Evolutionary conservation across 2,888 invertebrate species (phyloP).

Genomic region (Spisula solida): DNA sequence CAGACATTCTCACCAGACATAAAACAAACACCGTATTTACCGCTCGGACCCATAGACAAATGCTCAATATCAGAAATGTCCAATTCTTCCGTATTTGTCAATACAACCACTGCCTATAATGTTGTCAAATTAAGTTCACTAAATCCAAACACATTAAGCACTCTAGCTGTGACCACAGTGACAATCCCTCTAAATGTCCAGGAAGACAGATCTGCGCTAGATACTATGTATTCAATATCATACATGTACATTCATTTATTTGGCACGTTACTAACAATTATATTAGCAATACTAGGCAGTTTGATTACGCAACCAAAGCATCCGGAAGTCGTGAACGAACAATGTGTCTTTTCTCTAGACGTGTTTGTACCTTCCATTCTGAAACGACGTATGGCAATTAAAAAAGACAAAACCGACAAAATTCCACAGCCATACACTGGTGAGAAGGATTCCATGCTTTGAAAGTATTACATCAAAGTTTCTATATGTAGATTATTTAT

Average conservation of each 20-base stretch:
- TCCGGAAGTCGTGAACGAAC: conserved; percentile 21
- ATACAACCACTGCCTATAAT: neutral
- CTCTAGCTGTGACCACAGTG: neutral
- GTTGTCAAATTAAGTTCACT: neutral
- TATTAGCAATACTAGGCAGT: conserved; percentile 34
- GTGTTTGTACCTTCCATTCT: conserved; percentile 42
- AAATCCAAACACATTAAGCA: neutral
- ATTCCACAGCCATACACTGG: neutral
- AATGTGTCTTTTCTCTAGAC: conserved; percentile 30
- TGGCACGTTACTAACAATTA: conserved; percentile 22
- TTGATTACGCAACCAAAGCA: conserved; percentile 36
- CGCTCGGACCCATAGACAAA: conserved; percentile 23
- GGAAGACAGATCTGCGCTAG: neutral
- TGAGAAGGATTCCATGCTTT: neutral
- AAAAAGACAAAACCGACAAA: neutral
- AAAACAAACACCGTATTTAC: conserved; percentile 14
- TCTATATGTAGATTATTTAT: no score
- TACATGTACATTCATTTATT: conserved; percentile 48
- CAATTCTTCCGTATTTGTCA: neutral
- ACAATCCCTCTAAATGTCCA: no score
- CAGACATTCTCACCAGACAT: conserved; percentile 30
- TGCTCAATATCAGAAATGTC: neutral
- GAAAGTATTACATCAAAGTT: neutral
- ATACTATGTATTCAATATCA: conserved; percentile 36
- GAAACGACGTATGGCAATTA: neutral